Evolutionary conservation across 1,140 invertebrate genomes (phyloP).

Genomic region (Lithobius niger): DNA sequence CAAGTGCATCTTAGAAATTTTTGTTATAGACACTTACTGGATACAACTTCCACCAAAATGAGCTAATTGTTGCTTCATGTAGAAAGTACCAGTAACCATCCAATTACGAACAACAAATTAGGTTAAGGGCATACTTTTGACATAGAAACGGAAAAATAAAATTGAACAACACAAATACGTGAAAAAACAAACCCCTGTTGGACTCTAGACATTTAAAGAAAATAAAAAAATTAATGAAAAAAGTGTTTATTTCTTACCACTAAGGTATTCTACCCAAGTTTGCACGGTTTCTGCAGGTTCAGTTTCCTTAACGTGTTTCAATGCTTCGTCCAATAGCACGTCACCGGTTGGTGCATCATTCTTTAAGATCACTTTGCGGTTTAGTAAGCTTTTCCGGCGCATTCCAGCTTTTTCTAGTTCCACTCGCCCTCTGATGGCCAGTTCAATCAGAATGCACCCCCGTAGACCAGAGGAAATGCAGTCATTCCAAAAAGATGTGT

Average conservation of each 20-base stretch:
- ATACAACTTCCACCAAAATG: no score
- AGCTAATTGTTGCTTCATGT: no score
- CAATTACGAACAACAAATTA: no score
- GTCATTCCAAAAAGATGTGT: constrained; percentile 99
- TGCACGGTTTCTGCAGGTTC: constrained; percentile 93
- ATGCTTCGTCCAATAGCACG: constrained; percentile 92
- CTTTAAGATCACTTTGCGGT: constrained; percentile 57
- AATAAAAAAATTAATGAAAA: no score
- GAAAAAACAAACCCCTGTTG: no score
- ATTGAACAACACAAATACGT: no score
- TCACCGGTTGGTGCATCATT: constrained; percentile 91
- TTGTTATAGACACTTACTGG: no score
- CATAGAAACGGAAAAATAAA: no score
- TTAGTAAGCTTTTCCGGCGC: constrained; percentile 75
- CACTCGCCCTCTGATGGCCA: constrained; percentile 82
- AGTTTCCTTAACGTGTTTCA: constrained; percentile 97
- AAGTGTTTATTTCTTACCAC: constrained; percentile 55
- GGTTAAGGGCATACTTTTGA: no score
- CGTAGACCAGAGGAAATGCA: constrained; percentile 97
- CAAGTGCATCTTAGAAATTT: no score
- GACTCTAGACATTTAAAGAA: no score
- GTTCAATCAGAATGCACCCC: constrained; percentile 96
- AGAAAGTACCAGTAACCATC: no score
- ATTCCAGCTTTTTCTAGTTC: constrained; percentile 95
- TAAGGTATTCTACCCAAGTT: constrained; percentile 99